Base-by-base conservation (phyloP, 1,140 invertebrate species). In the Drosophila ercepeae region DNA sequence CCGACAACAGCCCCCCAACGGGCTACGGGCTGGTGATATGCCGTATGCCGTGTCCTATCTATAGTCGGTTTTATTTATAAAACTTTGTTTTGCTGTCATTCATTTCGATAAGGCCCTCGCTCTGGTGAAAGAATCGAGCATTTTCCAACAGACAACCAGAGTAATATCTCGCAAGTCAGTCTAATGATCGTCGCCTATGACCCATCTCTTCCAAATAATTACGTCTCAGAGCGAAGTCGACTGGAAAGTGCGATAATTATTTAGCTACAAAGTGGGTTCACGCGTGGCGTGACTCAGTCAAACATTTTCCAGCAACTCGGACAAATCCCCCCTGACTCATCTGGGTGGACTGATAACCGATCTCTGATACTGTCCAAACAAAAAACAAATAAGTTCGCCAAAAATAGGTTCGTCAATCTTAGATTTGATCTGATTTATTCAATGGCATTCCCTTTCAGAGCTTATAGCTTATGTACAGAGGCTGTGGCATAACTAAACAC, bases 391-490 rank as follows among this genome's bases (percentile, higher is more conserved):
- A 42, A 60, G 52, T 67, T 60, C 52, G 65, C 51, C 45, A 61
- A n/a, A n/a, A n/a, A n/a, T n/a, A n/a, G n/a, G 18, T 59, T 59
- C 61, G 36, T 18, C 16, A 18, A 8, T 14, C 16, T 58, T 68
- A 39, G 45, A 11, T 45, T 72, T 50, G 69, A 83, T 75, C 78
- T 50, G 42, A 75, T 84, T 84, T 84, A 84, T 84, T 84, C 81
- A 84, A 84, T 84, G 79, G 79, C 79, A 52, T 74, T 74, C 69
- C 42, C 44, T 70, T 50, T 21, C 41, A 18, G 32, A 75, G 71
- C 71, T 46, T 86, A 79, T 79, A 75, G 71, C 71, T 46, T 86
- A 86, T 79, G 39, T 84, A 84, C 79, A 84, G 41, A 49, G 52
- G 64, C 42, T 51, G 60, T 25, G 59, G 44, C 18, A 64, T 67